These are phyloP conservation scores for Athene noctua DNA, from an alignment of 2,113 vertebrate species.

Conservation along the genomic window DNA sequence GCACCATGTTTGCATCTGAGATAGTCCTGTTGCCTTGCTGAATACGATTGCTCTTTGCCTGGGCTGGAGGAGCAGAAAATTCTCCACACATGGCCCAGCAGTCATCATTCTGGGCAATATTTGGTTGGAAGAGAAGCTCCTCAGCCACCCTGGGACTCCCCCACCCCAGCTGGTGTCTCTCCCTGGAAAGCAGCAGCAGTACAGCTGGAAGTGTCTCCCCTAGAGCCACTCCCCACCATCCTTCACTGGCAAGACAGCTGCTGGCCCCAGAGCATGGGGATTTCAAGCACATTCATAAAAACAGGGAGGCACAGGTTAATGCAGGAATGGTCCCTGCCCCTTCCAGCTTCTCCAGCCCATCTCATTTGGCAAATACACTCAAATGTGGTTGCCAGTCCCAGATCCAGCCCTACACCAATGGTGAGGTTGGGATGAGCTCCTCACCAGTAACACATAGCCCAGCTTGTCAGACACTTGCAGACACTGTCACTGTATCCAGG, in stretches of 20 bases:
- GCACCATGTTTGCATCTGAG: not conserved
- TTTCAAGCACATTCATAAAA: not conserved
- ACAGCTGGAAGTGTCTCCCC: fast-evolving
- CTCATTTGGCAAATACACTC: fast-evolving
- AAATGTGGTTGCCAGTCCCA: not conserved
- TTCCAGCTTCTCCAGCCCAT: not conserved
- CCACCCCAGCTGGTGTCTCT: not conserved
- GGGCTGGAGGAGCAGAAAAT: not conserved
- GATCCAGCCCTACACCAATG: not conserved
- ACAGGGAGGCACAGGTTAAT: not conserved
- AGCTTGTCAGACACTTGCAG: not conserved
- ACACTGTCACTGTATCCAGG: not conserved
- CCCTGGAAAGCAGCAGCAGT: not conserved
- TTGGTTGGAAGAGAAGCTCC: not conserved
- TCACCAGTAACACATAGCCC: not conserved
- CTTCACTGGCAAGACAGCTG: not conserved
- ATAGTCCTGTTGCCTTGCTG: fast-evolving
- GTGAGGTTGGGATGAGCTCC: not conserved
- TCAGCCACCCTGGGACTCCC: not conserved
- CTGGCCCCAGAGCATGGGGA: fast-evolving
- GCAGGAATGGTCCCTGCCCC: not conserved
- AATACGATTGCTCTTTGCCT: not conserved
- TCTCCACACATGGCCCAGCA: not conserved
- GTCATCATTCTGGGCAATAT: not conserved
- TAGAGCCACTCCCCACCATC: not conserved